phyloP scores from a whole-genome alignment of 1,140 invertebrate species.

The Cyclina sinensis region DNA sequence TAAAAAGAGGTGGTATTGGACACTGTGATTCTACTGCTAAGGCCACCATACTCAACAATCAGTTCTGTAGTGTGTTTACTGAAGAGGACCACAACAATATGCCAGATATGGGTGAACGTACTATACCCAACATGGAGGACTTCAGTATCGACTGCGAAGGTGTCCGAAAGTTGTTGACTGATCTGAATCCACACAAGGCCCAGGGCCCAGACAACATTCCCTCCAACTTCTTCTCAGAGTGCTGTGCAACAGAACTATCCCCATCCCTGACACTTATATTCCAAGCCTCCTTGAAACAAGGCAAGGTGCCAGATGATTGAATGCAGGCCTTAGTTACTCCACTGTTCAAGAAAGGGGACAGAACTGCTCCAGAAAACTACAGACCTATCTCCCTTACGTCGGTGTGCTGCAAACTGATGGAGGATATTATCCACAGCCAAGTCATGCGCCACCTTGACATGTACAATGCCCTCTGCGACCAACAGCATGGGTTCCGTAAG shows the following conservation, averaged over 20 bases:
- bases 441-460: background rate
- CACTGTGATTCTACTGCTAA: background rate
- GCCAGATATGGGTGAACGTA: background rate
- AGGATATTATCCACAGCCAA: background rate
- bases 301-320: background rate
- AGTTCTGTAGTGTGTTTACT: constrained; percentile 1
- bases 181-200: background rate
- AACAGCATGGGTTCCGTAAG: constrained; percentile 11
- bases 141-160: background rate
- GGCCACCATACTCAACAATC: constrained; percentile 20
- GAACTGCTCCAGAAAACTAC: too few relatives aligned
- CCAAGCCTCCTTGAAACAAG: background rate
- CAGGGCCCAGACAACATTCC: too few relatives aligned
- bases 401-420: too few relatives aligned
- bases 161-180: background rate
- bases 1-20: too few relatives aligned
- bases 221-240: background rate
- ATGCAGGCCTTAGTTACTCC: background rate
- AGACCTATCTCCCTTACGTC: too few relatives aligned
- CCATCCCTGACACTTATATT: too few relatives aligned
- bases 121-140: background rate
- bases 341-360: too few relatives aligned
- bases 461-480: background rate
- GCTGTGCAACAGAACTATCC: too few relatives aligned
- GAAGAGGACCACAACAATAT: background rate